Evolutionary conservation across 2,797 vertebrate species (phyloP).

Genomic region (Pelobates cultripes): DNA sequence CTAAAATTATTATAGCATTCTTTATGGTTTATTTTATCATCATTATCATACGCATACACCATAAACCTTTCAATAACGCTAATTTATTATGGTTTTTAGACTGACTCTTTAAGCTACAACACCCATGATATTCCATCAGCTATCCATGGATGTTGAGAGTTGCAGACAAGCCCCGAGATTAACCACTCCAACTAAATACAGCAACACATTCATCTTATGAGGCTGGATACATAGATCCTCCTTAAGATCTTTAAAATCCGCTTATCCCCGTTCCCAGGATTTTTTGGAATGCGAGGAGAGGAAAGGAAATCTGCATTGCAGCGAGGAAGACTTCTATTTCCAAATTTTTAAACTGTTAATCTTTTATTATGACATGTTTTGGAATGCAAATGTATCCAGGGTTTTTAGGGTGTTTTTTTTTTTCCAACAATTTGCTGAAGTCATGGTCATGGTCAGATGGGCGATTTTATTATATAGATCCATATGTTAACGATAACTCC

Average conservation of each 20-base stretch:
- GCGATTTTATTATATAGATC: conserved; percentile 56
- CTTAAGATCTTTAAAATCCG: conserved; percentile 43
- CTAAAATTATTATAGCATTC: too few relatives aligned
- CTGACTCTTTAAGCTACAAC: too few relatives aligned
- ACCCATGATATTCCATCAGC: too few relatives aligned
- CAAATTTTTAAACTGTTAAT: conserved; percentile 64
- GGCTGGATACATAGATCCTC: not conserved
- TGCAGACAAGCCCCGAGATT: too few relatives aligned
- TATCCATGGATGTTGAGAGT: too few relatives aligned
- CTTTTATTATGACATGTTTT: conserved; percentile 67
- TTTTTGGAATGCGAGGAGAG: conserved; percentile 64
- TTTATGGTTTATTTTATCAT: too few relatives aligned
- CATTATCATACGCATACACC: too few relatives aligned
- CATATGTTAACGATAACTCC: conserved; percentile 72
- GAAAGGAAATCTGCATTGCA: conserved; percentile 66
- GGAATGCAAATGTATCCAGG: conserved; percentile 62
- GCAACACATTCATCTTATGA: too few relatives aligned
- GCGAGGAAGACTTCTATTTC: conserved; percentile 64
- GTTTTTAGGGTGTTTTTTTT: conserved; percentile 50
- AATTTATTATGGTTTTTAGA: too few relatives aligned
- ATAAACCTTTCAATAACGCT: too few relatives aligned
- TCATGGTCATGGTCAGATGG: conserved; percentile 54
- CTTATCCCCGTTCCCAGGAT: conserved; percentile 48
- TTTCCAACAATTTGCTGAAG: conserved; percentile 57
- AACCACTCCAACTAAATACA: too few relatives aligned